Percentiles rank a stretch among this genome's conserved stretches.
Conservation (phyloP, 92 coral and sea anemone species). For the Hydrozoanthus gracilis region DNA sequence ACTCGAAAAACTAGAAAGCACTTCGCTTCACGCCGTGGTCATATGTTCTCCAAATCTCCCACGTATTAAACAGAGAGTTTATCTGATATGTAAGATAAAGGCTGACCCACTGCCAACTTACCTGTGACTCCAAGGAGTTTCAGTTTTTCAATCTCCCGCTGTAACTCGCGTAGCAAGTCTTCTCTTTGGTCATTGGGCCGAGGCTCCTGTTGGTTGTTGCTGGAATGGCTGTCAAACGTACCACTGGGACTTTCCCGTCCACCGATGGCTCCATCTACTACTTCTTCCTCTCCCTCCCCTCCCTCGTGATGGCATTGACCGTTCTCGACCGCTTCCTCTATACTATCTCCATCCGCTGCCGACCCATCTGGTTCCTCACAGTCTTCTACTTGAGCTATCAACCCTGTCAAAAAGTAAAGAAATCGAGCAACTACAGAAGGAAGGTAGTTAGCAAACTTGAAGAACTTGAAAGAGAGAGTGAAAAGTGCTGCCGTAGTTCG, state of each 20-base stretch:
- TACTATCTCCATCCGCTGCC: neutral
- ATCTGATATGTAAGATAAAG: neutral
- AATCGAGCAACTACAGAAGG: neutral
- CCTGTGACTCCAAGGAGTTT: slow-evolving; percentile 69
- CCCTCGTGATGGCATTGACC: neutral
- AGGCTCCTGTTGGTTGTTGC: neutral
- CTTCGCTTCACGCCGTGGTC: too few species aligned
- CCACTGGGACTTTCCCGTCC: slow-evolving; percentile 35
- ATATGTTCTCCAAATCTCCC: too few species aligned
- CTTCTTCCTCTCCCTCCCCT: slow-evolving; percentile 37
- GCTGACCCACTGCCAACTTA: neutral
- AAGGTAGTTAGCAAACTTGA: too few species aligned
- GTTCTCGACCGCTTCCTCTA: slow-evolving; percentile 8
- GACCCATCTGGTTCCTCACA: neutral
- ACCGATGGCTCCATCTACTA: slow-evolving; percentile 37
- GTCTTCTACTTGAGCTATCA: slow-evolving; percentile 9
- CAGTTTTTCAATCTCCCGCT: slow-evolving; percentile 75
- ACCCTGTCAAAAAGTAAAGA: slow-evolving; percentile 13
- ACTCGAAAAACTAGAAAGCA: too few species aligned
- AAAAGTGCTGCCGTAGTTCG: too few species aligned
- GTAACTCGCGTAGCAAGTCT: slow-evolving; percentile 72
- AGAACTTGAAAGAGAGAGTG: too few species aligned
- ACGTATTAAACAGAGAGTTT: neutral
- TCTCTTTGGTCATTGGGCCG: slow-evolving; percentile 44
- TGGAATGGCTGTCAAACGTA: slow-evolving; percentile 10